Evolutionary conservation across 2,113 vertebrate genomes (phyloP).

Genomic region (Sula dactylatra): DNA sequence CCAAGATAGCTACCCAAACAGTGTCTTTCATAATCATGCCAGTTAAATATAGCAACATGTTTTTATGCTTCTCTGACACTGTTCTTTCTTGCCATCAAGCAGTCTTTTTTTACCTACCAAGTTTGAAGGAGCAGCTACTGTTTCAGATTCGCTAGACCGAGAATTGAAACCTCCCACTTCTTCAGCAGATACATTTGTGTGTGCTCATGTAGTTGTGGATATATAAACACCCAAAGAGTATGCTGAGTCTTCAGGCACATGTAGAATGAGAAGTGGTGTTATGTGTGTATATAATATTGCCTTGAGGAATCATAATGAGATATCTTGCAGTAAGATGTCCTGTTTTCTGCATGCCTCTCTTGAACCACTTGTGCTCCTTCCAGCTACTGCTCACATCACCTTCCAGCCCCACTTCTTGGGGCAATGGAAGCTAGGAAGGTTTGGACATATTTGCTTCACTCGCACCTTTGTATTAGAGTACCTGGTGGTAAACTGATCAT

Average conservation of each 20-base stretch:
- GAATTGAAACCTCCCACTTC: slow-evolving; percentile 28
- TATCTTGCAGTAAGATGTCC: background rate
- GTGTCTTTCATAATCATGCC: background rate
- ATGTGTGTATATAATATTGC: background rate
- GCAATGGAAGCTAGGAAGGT: background rate
- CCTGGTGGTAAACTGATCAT: background rate
- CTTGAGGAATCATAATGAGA: background rate
- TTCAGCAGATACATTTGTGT: background rate
- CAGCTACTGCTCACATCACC: background rate
- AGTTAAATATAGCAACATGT: slow-evolving; percentile 16
- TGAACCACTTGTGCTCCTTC: background rate
- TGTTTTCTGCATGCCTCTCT: background rate
- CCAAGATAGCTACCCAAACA: slow-evolving; percentile 17
- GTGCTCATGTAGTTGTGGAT: background rate
- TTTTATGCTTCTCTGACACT: slow-evolving; percentile 20
- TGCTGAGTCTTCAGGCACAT: background rate
- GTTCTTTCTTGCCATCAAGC: background rate
- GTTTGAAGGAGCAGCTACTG: background rate
- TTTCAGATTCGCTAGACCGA: background rate
- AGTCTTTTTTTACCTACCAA: background rate
- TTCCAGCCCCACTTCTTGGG: background rate
- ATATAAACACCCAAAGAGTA: background rate
- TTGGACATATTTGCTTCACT: background rate
- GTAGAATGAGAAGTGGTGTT: background rate
- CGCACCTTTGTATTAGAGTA: background rate